Percentiles rank a stretch among this genome's conserved stretches.
Conservation (phyloP, 64 coral and sea anemone genomes). For the Dendrophyllia cribrosa region DNA sequence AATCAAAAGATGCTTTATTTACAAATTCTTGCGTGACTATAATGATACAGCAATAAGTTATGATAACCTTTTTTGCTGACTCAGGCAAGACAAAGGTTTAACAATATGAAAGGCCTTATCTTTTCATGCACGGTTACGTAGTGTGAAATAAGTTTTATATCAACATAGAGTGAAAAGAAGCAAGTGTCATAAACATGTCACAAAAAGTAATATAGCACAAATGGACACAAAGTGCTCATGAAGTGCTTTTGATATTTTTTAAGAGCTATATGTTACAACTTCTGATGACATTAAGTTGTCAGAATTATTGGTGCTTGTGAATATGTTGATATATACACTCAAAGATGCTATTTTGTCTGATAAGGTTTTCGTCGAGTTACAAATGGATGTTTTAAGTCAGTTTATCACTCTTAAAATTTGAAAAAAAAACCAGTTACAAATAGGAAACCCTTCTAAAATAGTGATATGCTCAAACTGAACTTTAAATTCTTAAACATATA, state of each 20-base stretch:
- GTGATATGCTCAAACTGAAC: neutral
- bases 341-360: neutral
- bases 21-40: neutral
- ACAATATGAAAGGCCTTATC: neutral
- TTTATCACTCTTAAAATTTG: too few relatives aligned
- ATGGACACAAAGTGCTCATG: too few relatives aligned
- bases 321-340: neutral
- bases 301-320: slow-evolving; percentile 3
- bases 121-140: slow-evolving; percentile 24
- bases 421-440: too few relatives aligned
- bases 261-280: neutral
- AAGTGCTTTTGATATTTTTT: neutral
- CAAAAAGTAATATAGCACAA: too few relatives aligned
- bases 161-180: neutral
- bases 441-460: too few relatives aligned
- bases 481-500: neutral
- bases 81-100: neutral
- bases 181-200: neutral
- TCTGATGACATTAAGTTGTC: neutral
- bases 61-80: neutral
- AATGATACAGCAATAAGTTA: slow-evolving; percentile 1
- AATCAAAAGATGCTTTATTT: slow-evolving; percentile 1
- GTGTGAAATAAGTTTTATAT: slow-evolving; percentile 13
- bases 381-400: neutral
- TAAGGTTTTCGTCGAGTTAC: neutral